Percentiles rank a stretch among this genome's conserved stretches.
Evolutionary conservation across 2,797 vertebrate genomes (phyloP).

Genomic region (Notamacropus eugenii): DNA sequence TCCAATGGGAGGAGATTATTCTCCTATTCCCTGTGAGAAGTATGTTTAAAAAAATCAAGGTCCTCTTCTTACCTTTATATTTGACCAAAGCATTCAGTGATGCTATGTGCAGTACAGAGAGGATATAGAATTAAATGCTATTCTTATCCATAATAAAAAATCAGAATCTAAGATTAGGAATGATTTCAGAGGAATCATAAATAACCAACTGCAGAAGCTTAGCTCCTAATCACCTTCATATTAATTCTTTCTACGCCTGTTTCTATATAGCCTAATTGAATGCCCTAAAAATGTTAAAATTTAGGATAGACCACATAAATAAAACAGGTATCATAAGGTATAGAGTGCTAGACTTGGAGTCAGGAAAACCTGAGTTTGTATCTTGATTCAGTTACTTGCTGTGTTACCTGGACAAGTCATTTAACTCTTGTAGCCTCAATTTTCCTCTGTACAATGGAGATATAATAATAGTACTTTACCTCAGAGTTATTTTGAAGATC

Average conservation of each 20-base stretch:
- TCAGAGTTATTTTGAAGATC: not conserved
- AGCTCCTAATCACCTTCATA: not conserved
- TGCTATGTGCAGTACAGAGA: not conserved
- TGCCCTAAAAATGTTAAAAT: not conserved
- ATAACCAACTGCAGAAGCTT: not conserved
- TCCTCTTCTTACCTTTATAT: not conserved
- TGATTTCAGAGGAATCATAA: not conserved
- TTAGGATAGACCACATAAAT: not conserved
- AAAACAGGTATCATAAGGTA: not conserved
- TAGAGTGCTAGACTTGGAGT: not conserved
- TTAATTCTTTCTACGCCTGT: not conserved
- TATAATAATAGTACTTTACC: not conserved
- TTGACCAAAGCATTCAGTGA: not conserved
- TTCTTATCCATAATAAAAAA: not conserved
- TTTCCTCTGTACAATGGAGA: not conserved
- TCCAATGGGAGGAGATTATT: not conserved
- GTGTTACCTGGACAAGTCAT: not conserved
- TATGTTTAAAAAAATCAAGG: not conserved
- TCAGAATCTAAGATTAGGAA: not conserved
- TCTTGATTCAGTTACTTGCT: not conserved
- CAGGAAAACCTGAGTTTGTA: not conserved
- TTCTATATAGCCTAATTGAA: not conserved
- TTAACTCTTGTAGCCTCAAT: not conserved
- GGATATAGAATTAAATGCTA: not conserved
- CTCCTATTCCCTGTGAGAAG: not conserved